Conservation (phyloP, 2,888 invertebrate species). For the Auanema sp. region DNA sequence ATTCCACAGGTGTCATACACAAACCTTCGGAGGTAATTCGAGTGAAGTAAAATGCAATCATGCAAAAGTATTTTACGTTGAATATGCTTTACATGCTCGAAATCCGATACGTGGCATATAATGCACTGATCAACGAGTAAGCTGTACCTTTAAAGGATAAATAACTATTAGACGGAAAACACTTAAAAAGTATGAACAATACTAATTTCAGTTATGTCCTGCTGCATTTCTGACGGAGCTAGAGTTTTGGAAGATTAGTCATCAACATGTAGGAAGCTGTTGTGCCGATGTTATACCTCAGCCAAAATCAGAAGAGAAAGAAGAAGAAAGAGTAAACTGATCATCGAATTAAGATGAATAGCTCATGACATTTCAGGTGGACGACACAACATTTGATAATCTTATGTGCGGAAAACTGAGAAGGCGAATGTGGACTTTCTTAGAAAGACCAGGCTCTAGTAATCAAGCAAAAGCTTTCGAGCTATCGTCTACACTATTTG, state of each 20-base stretch:
- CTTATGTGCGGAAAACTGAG: constrained; percentile 57
- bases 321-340: constrained; percentile 49
- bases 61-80: too few species aligned
- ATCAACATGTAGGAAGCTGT: constrained; percentile 57
- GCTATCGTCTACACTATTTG: constrained; percentile 61
- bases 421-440: constrained; percentile 63
- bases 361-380: constrained; percentile 40
- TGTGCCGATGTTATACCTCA: constrained; percentile 59
- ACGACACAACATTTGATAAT: constrained; percentile 63
- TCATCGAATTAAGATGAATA: neutral
- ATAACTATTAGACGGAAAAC: too few species aligned
- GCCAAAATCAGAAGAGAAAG: constrained; percentile 53
- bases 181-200: too few species aligned
- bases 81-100: too few species aligned
- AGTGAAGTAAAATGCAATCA: too few species aligned
- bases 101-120: too few species aligned
- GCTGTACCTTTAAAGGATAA: too few species aligned
- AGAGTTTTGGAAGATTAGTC: constrained; percentile 61
- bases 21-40: constrained; percentile 54
- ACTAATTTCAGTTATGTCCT: constrained; percentile 47
- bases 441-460: constrained; percentile 50
- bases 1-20: constrained; percentile 62
- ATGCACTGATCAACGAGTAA: too few species aligned
- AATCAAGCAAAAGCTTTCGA: constrained; percentile 62
- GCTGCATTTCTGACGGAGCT: constrained; percentile 59